A percentile compares a stretch with the other conserved stretches of the same genome.
Conservation (phyloP, 2,888 invertebrate genomes). For the Cephus sareptanus region DNA sequence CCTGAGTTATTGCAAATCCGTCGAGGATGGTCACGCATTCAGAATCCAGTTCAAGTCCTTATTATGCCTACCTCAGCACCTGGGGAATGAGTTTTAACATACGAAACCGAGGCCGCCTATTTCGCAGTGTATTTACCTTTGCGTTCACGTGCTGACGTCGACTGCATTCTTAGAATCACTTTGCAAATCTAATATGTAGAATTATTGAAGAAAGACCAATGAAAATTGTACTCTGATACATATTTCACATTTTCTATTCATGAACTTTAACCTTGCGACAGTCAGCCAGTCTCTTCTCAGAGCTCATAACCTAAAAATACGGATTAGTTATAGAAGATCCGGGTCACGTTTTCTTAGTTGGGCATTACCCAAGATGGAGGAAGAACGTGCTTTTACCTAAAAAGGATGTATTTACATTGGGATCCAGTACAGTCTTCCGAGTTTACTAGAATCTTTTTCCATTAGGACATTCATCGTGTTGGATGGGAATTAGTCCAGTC, state of each 20-base stretch:
- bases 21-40: neutral
- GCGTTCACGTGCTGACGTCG: neutral
- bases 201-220: neutral
- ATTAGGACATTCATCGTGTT: neutral
- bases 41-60: constrained; percentile 3
- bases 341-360: neutral
- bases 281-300: neutral
- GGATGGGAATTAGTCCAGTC: neutral
- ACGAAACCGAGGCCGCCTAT: neutral
- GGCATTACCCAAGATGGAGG: neutral
- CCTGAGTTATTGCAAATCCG: constrained; percentile 16
- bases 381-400: neutral
- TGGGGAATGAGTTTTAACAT: neutral
- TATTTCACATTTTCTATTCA: neutral
- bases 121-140: neutral
- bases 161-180: neutral
- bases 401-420: neutral
- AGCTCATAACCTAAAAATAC: neutral
- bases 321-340: neutral
- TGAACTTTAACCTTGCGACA: neutral
- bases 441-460: neutral
- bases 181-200: neutral
- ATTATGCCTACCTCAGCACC: constrained; percentile 5
- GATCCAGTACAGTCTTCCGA: neutral
- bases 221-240: neutral